Conservation (phyloP, 2,113 vertebrate species). For the Acanthisitta chloris region DNA sequence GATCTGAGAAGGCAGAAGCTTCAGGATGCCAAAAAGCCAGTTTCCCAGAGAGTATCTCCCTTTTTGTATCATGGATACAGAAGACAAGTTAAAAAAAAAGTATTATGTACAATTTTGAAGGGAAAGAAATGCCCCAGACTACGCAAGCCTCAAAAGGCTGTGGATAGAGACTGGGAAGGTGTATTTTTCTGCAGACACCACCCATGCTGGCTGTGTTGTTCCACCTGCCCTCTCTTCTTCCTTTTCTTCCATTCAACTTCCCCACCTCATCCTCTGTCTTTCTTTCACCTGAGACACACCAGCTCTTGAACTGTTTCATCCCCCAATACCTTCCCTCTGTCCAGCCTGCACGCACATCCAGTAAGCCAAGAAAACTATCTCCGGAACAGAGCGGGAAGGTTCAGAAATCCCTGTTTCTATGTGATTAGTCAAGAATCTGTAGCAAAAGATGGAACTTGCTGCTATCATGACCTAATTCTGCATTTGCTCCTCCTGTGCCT, state of each 20-base stretch:
- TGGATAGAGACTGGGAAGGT: not conserved
- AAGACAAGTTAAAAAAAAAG: not conserved
- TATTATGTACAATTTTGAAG: not conserved
- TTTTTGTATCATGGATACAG: not conserved
- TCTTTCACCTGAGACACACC: not conserved
- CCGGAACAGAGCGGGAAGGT: not conserved
- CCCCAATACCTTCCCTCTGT: not conserved
- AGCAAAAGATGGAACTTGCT: not conserved
- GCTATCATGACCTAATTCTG: not conserved
- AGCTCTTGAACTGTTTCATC: not conserved
- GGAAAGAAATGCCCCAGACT: not conserved
- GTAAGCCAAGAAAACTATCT: not conserved
- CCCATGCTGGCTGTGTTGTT: not conserved
- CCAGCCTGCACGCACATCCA: not conserved
- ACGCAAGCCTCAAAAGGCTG: not conserved
- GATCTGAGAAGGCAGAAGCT: not conserved
- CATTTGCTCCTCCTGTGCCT: not conserved
- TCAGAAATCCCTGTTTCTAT: not conserved
- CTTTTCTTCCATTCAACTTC: not conserved
- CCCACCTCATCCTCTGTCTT: not conserved
- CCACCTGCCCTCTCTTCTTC: not conserved
- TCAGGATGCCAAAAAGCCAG: not conserved
- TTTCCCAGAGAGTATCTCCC: not conserved
- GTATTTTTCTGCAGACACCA: not conserved
- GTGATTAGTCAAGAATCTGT: not conserved